A percentile compares a stretch with the other conserved stretches of the same genome.
Conservation (phyloP, 30 jellyfish, hydroid and myxozoan species). For the Hydractinia echinata region DNA sequence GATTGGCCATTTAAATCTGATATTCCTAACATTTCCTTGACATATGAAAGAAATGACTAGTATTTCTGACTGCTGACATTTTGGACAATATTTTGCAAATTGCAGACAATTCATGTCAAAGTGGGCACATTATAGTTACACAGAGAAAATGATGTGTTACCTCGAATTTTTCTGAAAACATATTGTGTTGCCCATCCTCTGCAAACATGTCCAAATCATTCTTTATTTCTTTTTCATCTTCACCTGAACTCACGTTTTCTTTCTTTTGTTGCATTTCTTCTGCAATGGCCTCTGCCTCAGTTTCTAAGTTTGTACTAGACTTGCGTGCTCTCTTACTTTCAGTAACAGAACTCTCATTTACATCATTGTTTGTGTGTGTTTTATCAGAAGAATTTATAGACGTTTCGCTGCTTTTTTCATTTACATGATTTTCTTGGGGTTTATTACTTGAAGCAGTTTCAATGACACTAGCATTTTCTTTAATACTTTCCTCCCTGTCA, state of each 20-base stretch:
- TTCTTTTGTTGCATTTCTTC: slow-evolving; percentile 4
- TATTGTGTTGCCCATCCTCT: slow-evolving; percentile 76
- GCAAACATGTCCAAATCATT: slow-evolving; percentile 87
- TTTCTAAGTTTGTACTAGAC: not conserved
- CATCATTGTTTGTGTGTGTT: not conserved
- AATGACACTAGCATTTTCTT: not conserved
- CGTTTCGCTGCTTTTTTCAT: not conserved
- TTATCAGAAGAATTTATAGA: slow-evolving; percentile 8
- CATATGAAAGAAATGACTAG: not conserved
- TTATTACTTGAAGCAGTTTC: not conserved
- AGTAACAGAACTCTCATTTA: not conserved
- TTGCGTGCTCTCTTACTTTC: not conserved
- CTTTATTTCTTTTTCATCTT: slow-evolving; percentile 24
- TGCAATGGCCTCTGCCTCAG: not conserved
- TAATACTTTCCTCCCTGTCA: not conserved
- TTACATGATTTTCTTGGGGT: not conserved
- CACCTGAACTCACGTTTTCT: slow-evolving; percentile 15
- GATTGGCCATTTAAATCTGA: too few relatives aligned
- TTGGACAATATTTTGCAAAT: not conserved
- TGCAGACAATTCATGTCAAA: not conserved
- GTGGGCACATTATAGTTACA: not conserved
- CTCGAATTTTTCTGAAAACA: slow-evolving; percentile 90
- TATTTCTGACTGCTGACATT: not conserved
- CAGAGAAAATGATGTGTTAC: slow-evolving; percentile 30
- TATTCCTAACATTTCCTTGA: too few relatives aligned